phyloP scores from a whole-genome alignment of 1,140 invertebrate genomes.

The Triops cancriformis region DNA sequence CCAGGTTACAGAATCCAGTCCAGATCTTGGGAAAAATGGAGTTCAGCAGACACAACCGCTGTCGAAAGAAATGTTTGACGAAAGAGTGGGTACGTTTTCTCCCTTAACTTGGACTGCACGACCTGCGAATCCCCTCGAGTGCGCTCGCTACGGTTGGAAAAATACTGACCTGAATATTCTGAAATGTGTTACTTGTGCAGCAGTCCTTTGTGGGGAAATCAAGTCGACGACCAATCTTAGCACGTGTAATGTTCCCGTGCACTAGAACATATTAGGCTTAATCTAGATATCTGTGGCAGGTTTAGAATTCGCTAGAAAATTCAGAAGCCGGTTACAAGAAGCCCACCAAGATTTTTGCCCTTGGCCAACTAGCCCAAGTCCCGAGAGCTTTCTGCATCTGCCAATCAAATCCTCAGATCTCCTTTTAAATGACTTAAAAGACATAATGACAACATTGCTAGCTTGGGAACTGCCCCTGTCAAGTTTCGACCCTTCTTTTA shows the following conservation, averaged over 20 bases:
- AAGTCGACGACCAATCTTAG: neutral
- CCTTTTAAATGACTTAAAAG: neutral
- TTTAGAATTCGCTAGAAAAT: neutral
- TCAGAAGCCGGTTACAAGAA: neutral
- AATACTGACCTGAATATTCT: neutral
- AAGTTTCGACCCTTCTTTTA: neutral
- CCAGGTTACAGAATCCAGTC: neutral
- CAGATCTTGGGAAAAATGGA: neutral
- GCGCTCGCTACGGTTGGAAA: slow-evolving; percentile 20
- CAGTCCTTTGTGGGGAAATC: neutral
- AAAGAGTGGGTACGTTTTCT: neutral
- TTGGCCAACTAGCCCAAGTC: slow-evolving; percentile 8
- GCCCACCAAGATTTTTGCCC: slow-evolving; percentile 17
- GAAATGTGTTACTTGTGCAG: neutral
- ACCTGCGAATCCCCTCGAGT: slow-evolving; percentile 14
- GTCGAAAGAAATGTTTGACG: neutral
- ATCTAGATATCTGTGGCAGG: neutral
- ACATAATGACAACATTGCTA: neutral
- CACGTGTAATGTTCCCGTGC: neutral
- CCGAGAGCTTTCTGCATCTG: neutral
- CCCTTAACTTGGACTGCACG: neutral
- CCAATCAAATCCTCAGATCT: neutral
- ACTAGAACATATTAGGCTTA: neutral
- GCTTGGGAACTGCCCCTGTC: neutral
- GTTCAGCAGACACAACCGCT: neutral